Evolutionary conservation across 1,140 invertebrate species (phyloP), one percentile per base, ranked within the genome.

Genomic region (Drosophila funebris): DNA sequence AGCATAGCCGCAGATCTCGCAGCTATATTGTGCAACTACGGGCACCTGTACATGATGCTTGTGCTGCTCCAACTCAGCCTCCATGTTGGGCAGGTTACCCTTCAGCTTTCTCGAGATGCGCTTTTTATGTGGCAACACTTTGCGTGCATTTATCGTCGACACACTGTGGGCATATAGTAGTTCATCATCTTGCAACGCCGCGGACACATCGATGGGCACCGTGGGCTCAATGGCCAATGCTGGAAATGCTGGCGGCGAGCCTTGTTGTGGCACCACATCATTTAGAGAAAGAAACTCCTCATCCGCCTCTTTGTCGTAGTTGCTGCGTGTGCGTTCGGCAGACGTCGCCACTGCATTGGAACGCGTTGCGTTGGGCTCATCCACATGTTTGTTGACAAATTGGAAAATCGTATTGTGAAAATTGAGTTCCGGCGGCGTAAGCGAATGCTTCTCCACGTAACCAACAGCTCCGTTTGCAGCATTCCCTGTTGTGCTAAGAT

Each of bases 1-100:
- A 20, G 91, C 92, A 68, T 93, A 93, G 22, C 92, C 93, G 81
- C 96, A 96, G 4, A 96, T 90, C 90, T 96, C 94, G 84, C 96
- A 96, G 54, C 93, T 93, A 73, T 95, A 96, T 7, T 78, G 66
- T 5, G 81, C 33, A 0, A 67, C 22, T 2, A 48, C 57, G 2
- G 43, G n/a, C 31, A 56, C 39, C n/a, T 64, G 68, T 13, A 57
- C 48, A 7, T 80, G 75, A 27, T 88, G 83, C 50, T 71, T 76
- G 18, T 84, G 68, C 31, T 57, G 76, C n/a, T 84, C 66, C 41
- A 76, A 14, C 3, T 80, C 74, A 0, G 60, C 24, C n/a, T 90
- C 80, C 7, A 71, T 50, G 58, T 92, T 92, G 3, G 76, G 82
- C 20, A 92, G 89, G 18, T 53, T 44, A 0, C 79, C 85, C 92